Conservation (phyloP, 2,113 vertebrate genomes). For the Siniperca chuatsi region DNA sequence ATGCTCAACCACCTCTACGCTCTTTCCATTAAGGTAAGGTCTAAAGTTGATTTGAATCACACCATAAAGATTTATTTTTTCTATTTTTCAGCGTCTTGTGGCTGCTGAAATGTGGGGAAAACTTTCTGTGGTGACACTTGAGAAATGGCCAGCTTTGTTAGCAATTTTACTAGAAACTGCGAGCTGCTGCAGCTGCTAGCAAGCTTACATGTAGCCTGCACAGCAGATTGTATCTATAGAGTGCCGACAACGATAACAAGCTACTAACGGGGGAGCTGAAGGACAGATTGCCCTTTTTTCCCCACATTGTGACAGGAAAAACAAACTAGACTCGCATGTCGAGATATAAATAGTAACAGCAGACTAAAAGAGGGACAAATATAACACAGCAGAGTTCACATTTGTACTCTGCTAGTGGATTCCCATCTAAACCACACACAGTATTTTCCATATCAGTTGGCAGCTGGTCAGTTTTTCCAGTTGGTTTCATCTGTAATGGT, state of each 20-base stretch:
- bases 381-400: constrained; percentile 1
- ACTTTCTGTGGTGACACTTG: constrained; percentile 8
- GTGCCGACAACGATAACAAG: constrained; percentile 38
- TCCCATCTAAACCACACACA: background rate
- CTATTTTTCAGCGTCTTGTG: background rate
- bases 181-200: constrained; percentile 11
- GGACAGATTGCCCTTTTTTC: constrained; percentile 28
- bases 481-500: background rate
- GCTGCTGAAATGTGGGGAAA: constrained; percentile 14
- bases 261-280: constrained; percentile 21
- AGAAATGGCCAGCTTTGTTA: constrained; percentile 31
- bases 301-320: constrained; percentile 22
- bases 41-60: background rate
- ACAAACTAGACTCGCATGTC: background rate
- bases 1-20: constrained; percentile 99
- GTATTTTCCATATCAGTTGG: constrained; percentile 33
- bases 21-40: constrained; percentile 95
- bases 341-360: constrained; percentile 6
- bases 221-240: constrained; percentile 18
- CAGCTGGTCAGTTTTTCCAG: constrained; percentile 20
- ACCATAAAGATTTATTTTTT: background rate
- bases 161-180: constrained; percentile 24
- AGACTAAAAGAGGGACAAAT: background rate
- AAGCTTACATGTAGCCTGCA: background rate
- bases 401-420: background rate